A percentile compares a stretch with the other conserved stretches of the same genome.
Evolutionary conservation across 2,797 vertebrate genomes (phyloP).

Genomic region (Schizothorax lantsangensis): DNA sequence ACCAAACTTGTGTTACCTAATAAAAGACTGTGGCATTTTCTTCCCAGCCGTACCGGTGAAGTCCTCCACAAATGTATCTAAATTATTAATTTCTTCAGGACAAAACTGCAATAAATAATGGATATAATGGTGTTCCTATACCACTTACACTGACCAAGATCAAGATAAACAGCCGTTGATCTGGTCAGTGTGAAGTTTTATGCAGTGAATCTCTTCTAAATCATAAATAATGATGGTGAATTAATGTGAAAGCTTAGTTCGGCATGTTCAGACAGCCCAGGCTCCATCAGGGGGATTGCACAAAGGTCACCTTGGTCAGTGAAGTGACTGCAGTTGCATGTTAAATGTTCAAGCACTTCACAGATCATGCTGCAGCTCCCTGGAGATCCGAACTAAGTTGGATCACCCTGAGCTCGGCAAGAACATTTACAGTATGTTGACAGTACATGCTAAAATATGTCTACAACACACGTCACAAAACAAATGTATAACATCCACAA

Average conservation of each 20-base stretch:
- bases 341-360: slow-evolving; percentile 33
- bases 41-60: slow-evolving; percentile 12
- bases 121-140: slow-evolving; percentile 50
- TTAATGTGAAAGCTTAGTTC: slow-evolving; percentile 9
- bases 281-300: slow-evolving; percentile 19
- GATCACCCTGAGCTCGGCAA: background rate
- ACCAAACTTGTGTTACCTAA: background rate
- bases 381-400: background rate
- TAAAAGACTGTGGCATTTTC: background rate
- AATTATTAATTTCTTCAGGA: slow-evolving; percentile 63
- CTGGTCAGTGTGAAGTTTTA: background rate
- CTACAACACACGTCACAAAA: background rate
- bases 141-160: background rate
- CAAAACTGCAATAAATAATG: slow-evolving; percentile 63
- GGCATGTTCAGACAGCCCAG: slow-evolving; percentile 4
- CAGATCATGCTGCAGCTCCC: background rate
- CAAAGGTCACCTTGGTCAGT: slow-evolving; percentile 35
- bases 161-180: background rate
- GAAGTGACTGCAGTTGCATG: slow-evolving; percentile 27
- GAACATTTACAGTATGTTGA: slow-evolving; percentile 4
- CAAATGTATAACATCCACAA: background rate
- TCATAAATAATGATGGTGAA: slow-evolving; percentile 22
- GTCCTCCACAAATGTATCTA: slow-evolving; percentile 52
- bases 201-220: background rate
- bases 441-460: background rate